Evolutionary conservation across 53 echinoderm and acorn worm species (phyloP), one percentile per base, ranked within the genome.

Genomic region (Temnopleurus reevesii): DNA sequence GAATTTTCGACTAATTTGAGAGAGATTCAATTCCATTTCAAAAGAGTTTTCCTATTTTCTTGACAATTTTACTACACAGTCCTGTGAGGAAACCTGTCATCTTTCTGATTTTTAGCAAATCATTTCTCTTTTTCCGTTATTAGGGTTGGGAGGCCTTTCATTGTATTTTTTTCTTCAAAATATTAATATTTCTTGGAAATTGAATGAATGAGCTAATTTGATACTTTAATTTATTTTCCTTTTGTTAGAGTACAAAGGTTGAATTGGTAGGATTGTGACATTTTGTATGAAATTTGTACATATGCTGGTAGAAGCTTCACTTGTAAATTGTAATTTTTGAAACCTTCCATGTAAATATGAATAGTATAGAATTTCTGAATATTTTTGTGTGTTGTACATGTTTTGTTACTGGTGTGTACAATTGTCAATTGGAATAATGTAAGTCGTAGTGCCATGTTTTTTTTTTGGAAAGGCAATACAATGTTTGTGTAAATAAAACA

Each of bases 331-430:
- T 55, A 55, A 36, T 85, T 59, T 59, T 85, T 85, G 31, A 59
- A 44, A 90, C 81, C 61, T 80, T 79, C 89, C 89, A 89, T 87
- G 88, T 87, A 87, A 46, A 87, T 87, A 87, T 33, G 23, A 49
- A 87, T 87, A 87, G 88, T 66, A 66, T 87, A 87, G 88, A 87
- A 66, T 85, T 85, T 85, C 86, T 85, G 53, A 87, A 66, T 87
- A 87, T 87, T 87, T 87, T 87, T 87, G 88, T 87, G 88, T 87
- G 65, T 71, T 87, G 88, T 66, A 66, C 25, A 51, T 87, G 71
- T 64, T 87, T 87, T 66, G 71, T 47, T 51, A 87, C 88, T 29
- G 33, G 7, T 87, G 88, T 51, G 86, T 60, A 86, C 59, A 86
- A 4, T 59, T 86, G 86, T 86, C 38, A 35, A 83, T 47, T 83